Evolutionary conservation across 2,113 vertebrate genomes (phyloP).

Genomic region (Microtus richardsoni): DNA sequence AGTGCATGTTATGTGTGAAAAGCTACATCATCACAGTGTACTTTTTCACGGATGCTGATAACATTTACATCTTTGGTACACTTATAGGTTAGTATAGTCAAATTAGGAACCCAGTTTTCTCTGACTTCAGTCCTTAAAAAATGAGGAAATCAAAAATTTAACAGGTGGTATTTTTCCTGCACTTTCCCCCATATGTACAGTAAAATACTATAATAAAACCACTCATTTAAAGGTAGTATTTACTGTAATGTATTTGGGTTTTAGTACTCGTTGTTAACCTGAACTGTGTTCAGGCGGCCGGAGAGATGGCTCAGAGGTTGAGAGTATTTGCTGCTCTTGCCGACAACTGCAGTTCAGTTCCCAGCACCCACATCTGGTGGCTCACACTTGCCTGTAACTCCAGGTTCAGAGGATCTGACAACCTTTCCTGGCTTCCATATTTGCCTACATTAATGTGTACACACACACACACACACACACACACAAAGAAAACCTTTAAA

Average conservation of each 20-base stretch:
- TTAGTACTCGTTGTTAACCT: not conserved
- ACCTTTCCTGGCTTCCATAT: not conserved
- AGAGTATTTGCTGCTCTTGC: not conserved
- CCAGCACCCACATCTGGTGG: not conserved
- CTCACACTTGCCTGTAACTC: not conserved
- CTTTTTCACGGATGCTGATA: not conserved
- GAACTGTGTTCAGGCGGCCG: not conserved
- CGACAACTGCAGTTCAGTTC: not conserved
- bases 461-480: not conserved
- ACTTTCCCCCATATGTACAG: not conserved
- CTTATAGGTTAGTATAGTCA: not conserved
- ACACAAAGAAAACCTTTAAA: not conserved
- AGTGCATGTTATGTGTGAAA: not conserved
- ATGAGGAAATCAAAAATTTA: slow-evolving; percentile 23
- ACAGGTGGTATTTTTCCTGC: not conserved
- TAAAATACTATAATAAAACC: not conserved
- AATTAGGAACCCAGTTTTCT: not conserved
- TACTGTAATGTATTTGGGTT: not conserved
- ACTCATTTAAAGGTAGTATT: not conserved
- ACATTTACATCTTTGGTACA: not conserved
- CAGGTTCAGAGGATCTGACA: not conserved
- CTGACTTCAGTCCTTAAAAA: not conserved
- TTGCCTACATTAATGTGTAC: not conserved
- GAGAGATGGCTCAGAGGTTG: not conserved
- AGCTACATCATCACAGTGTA: not conserved